A percentile compares a stretch with the other conserved stretches of the same genome.
Evolutionary conservation across 1,140 invertebrate species (phyloP).

Genomic region (Tetragonula clypearis): DNA sequence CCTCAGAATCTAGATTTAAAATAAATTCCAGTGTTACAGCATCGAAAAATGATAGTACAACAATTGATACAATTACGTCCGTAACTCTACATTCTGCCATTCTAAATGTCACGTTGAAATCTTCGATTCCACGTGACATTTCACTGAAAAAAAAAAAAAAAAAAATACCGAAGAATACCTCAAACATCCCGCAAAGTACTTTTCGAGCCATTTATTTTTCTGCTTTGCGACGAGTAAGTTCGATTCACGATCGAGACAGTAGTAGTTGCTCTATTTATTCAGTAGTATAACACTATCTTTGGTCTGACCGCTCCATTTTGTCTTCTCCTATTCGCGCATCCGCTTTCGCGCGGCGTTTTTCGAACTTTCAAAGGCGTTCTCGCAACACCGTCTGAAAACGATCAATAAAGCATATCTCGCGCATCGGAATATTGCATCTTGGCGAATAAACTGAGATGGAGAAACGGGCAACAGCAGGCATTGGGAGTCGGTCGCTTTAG

Average conservation of each 20-base stretch:
- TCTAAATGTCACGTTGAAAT: neutral
- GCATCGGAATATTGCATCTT: neutral
- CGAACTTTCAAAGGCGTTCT: neutral
- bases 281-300: constrained; percentile 43
- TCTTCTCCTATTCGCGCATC: neutral
- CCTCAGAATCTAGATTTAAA: neutral
- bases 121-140: neutral
- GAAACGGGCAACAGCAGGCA: no score
- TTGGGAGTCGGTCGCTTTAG: neutral
- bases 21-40: neutral
- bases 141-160: neutral
- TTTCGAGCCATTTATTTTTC: no score
- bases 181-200: neutral
- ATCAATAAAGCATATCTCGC: neutral
- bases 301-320: neutral
- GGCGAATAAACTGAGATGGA: no score
- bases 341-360: neutral
- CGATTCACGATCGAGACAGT: neutral
- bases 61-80: no score
- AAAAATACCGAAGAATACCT: neutral
- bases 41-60: neutral
- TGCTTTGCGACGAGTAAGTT: neutral
- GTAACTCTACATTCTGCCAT: no score
- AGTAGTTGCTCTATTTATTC: constrained; percentile 1
- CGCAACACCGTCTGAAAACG: neutral